Percentiles rank a stretch among this genome's conserved stretches.
These are phyloP conservation scores for Falco berigora DNA, from an alignment of 2,797 vertebrate species.

Conservation along the genomic window DNA sequence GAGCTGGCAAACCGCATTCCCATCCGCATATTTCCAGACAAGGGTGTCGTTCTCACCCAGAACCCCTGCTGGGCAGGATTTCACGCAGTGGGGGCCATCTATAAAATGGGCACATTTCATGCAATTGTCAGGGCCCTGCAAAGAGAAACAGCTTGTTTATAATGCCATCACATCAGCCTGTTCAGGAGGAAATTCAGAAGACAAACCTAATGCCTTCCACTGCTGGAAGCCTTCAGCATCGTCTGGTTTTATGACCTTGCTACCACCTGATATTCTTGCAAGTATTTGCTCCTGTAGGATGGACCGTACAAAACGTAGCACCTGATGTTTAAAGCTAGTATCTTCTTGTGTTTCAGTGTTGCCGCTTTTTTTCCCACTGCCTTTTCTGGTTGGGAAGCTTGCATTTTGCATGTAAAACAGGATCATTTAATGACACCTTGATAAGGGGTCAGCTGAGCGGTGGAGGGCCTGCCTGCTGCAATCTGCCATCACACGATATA, in stretches of 20 bases:
- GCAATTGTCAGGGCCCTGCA: constrained; percentile 83
- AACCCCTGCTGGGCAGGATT: constrained; percentile 78
- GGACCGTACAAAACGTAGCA: background rate
- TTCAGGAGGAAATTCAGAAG: background rate
- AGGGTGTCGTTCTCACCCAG: constrained; percentile 75
- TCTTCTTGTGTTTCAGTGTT: background rate
- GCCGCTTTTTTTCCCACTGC: background rate
- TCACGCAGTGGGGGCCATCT: constrained; percentile 85
- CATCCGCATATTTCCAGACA: constrained; percentile 85
- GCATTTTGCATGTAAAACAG: background rate
- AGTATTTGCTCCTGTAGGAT: background rate
- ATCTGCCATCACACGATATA: background rate
- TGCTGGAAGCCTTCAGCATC: background rate
- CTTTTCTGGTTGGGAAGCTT: background rate
- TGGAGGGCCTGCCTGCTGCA: background rate
- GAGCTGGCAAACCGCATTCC: constrained; percentile 72
- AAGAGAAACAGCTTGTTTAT: background rate
- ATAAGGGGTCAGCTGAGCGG: background rate
- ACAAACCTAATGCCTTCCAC: background rate
- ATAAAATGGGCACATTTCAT: constrained; percentile 79
- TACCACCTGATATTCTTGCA: background rate
- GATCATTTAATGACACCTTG: background rate
- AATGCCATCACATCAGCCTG: background rate
- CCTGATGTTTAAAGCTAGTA: background rate
- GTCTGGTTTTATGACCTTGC: background rate